Base-by-base conservation (phyloP, 64 coral and sea anemone genomes). In the Dendronephthya gigantea region DNA sequence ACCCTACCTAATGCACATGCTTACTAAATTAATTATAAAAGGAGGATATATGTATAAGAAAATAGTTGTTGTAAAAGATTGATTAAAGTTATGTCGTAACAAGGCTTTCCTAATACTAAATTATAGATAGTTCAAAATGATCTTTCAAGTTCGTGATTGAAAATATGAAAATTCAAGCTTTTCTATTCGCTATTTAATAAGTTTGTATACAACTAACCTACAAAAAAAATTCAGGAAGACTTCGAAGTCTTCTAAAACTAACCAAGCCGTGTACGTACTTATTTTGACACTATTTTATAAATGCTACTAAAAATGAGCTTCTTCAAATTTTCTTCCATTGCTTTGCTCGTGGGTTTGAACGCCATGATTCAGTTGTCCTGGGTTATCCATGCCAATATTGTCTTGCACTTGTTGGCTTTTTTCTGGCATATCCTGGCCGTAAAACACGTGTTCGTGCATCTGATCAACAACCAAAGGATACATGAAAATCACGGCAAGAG, bases 391-490 rank as follows among this genome's bases (percentile, higher is more conserved):
- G 55, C 19, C 55, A n/a, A 62, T 62, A 27, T 62, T 45, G 11
- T 45, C 11, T 6, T 45, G 4, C 4, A 45, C 17, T 62, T 19
- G 55, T 62, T 62, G 19, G 7, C 55, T 62, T 22, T 62, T 12
- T 23, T 62, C 55, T 27, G 19, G 55, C 25, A 23, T 23, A 62
- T 62, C 55, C 17, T n/a, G 55, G 19, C 55, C 55, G 55, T 23
- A 62, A 27, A n/a, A 62, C 1, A 31, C 19, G 51, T 90, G 89
- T 82, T 86, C 56, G 45, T 90, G 55, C 83, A 90, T 86, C 68
- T 90, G 83, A 36, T 49, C 38, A 65, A 83, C 83, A 29, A 69
- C 89, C 35, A 90, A 52, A 4, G 89, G 89, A 14, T 85, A 90
- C 68, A 90, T 31, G 22, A 90, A 65, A 32, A 85, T 86, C 39